Evolutionary conservation across 2,888 invertebrate genomes (phyloP).

Genomic region (Harpalus rubripes): DNA sequence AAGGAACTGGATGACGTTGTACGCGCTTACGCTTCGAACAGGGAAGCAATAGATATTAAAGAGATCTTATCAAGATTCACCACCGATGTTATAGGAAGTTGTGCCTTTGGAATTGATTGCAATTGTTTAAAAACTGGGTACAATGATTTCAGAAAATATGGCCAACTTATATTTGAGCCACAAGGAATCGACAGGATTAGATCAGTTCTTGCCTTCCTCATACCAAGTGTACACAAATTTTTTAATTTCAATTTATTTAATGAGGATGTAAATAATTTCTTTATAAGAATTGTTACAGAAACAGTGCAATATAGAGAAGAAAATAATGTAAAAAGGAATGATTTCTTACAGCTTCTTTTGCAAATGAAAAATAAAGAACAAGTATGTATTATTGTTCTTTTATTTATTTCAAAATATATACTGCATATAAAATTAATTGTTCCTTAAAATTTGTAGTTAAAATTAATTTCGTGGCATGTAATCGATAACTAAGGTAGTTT

Average conservation of each 20-base stretch:
- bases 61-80: slow-evolving; percentile 9
- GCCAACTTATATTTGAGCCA: slow-evolving; percentile 65
- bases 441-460: too few species aligned
- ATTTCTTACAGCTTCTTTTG: slow-evolving; percentile 80
- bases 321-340: slow-evolving; percentile 75
- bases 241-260: background rate
- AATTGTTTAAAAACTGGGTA: slow-evolving; percentile 66
- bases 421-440: too few species aligned
- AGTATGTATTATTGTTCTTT: background rate
- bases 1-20: slow-evolving; percentile 51
- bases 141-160: slow-evolving; percentile 67
- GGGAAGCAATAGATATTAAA: slow-evolving; percentile 62
- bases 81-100: slow-evolving; percentile 44
- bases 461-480: too few species aligned
- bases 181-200: slow-evolving; percentile 16
- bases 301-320: slow-evolving; percentile 69
- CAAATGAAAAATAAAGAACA: slow-evolving; percentile 77
- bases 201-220: background rate
- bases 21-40: background rate
- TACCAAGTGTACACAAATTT: background rate
- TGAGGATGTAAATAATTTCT: slow-evolving; percentile 66
- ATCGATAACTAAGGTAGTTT: too few species aligned
- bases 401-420: too few species aligned
- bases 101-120: slow-evolving; percentile 69
- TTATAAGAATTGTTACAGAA: slow-evolving; percentile 68